Evolutionary conservation across 2,797 vertebrate species (phyloP), one percentile per base, ranked within the genome.

Genomic region (Pseudochirops cupreus): DNA sequence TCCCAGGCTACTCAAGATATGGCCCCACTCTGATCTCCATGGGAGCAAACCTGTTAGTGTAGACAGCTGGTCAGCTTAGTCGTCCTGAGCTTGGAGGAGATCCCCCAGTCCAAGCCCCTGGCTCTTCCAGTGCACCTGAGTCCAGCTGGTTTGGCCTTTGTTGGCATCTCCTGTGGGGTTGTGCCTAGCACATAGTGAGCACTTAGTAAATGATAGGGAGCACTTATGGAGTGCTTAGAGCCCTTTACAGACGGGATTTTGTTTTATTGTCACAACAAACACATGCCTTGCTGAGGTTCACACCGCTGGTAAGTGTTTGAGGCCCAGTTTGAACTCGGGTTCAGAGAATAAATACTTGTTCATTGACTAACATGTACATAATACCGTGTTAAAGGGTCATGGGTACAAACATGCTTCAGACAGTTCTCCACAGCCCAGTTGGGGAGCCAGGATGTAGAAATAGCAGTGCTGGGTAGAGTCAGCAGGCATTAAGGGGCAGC

Each of bases 401-500:
- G 29, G 29, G 29, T 33, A 14, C 59, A 62, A 33, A 33, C 33
- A 14, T 62, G 12, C 31, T 67, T 67, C 31, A 4, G 59, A 39
- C 13, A 6, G 6, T 21, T 39, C n/a, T 82, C 74, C 39, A 12
- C 90, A 13, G 46, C 93, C 21, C 91, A 58, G 53, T 59, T 93
- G 94, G 57, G 56, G 67, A 92, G n/a, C 89, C 92, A 96, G 90
- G 91, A 82, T 21, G 26, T 56, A 4, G 29, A 90, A 92, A 29
- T 95, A 93, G 94, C 21, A 89, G 31, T 59, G 13, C 82, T 52
- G 56, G 62, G 31, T n/a, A 92, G 7, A 87, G 21, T 46, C 39
- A 4, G 33, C 31, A 67, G 0, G 39, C 18, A 7, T 18, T 18
- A 39, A 39, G 62, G 62, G 33, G 33, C 14, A 39, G 14, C 5